Evolutionary conservation across 2,797 vertebrate genomes (phyloP), one percentile per base, ranked within the genome.

Genomic region (Myiotriccus ornatus): DNA sequence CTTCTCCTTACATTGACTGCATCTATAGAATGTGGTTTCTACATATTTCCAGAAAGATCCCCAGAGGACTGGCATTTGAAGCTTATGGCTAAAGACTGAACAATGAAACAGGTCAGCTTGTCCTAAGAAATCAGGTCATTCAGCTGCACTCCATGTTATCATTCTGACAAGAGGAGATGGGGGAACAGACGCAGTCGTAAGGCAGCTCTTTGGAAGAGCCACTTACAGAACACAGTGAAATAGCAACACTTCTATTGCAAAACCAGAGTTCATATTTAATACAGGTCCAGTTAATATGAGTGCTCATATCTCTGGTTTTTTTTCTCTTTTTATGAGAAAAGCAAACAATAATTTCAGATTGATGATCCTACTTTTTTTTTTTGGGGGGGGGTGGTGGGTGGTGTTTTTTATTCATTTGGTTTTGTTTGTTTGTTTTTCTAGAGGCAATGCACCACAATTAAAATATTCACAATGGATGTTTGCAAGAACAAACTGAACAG

Each of bases 71-170:
- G 75, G 60, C 93, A 91, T 87, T 94, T 80, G 77, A 94, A 95
- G 96, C 84, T 95, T 90, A 91, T 87, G 92, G 93, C 74, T 82
- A 63, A 91, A 93, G 83, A 91, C 0, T 95, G 93, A 97, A 96
- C 94, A 97, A 94, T 90, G 83, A 96, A 96, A 81, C 96, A 96
- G 96, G 96, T 96, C 96, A 96, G 64, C 89, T 93, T 94, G 95
- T 96, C 93, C 91, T 95, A 95, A 92, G 89, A 95, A 97, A 96
- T 96, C 96, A 97, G 94, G 96, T 95, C 96, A 94, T 90, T 97
- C 91, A 90, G 53, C 44, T 88, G 77, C 65, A 80, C 90, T 93
- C 85, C 89, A 59, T 84, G 71, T 95, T 91, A 97, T 96, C 83
- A 27, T 95, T 96, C 88, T 97, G 96, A 96, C 96, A 97, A 91